Base-by-base conservation (phyloP, 2,797 vertebrate species). In the Emydoidea blandingii region DNA sequence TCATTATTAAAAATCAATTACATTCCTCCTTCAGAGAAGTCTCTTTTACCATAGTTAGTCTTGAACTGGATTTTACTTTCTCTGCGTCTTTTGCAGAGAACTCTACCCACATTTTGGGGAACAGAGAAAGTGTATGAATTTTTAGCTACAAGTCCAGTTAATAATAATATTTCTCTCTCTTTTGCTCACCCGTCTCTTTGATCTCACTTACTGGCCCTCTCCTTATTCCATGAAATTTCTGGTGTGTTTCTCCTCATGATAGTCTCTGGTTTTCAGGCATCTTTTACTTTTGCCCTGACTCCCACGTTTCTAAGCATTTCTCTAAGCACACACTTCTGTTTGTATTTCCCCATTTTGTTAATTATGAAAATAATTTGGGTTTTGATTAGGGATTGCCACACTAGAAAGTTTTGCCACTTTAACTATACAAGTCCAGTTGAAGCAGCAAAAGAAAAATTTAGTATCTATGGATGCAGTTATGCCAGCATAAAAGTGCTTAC, bases 361-460 rank as follows among this genome's bases (percentile, higher is more conserved):
- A 86, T 88, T 82, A 84, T 79, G 62, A 52, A 74, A 86, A 87
- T 0, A 1, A 89, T 86, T 87, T 93, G 23, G 95, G 93, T 94
- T 85, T 81, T 87, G 74, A n/a, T 1, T 76, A 76, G 44, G 16
- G 41, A 44, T 92, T 92, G 92, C 83, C 90, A 81, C 54, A n/a
- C 21, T 0, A 0, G 21, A 49, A 57, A 93, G 25, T 76, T 76
- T 47, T 47, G 41, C 23, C 12, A 8, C 41, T 76, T 76, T 91
- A 65, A 57, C 11, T 59, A 57, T 1, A 62, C 41, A 80, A 85
- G 88, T 54, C 85, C 76, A 86, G 50, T 19, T 15, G 44, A 72
- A 0, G 49, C 50, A 27, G 88, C 29, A 34, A 94, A 54, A 79
- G 80, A 87, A 94, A 92, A 76, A 41, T 4, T 0, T 0, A 76